Conservation (phyloP, 1,140 invertebrate genomes). For the Aphelenchoides avenae region DNA sequence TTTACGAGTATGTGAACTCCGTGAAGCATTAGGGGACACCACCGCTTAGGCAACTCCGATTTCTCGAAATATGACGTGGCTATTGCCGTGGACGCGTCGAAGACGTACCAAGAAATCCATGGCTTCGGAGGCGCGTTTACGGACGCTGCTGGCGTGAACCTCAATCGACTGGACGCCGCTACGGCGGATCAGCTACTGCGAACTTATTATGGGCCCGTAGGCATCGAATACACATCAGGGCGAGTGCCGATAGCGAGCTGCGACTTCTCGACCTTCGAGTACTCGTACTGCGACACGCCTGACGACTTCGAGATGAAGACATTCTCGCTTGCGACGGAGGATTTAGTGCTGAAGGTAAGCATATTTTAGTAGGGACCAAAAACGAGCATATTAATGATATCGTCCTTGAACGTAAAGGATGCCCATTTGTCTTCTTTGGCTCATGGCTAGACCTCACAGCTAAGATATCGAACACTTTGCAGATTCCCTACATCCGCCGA, state of each 20-base stretch:
- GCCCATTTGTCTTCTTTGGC: too few relatives aligned
- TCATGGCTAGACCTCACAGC: too few relatives aligned
- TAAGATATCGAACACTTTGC: slow-evolving; percentile 14
- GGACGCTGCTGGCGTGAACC: slow-evolving; percentile 61
- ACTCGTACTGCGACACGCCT: slow-evolving; percentile 68
- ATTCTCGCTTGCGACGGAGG: slow-evolving; percentile 69
- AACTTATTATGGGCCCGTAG: too few relatives aligned
- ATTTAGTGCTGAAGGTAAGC: slow-evolving; percentile 68
- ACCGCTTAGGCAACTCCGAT: too few relatives aligned
- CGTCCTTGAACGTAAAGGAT: too few relatives aligned
- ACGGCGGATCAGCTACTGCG: slow-evolving; percentile 5
- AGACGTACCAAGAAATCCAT: slow-evolving; percentile 53
- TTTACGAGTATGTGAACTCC: neutral
- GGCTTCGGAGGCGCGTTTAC: slow-evolving; percentile 63
- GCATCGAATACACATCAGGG: slow-evolving; percentile 72
- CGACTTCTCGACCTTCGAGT: slow-evolving; percentile 72
- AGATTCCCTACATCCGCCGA: slow-evolving; percentile 69
- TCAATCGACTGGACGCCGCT: slow-evolving; percentile 9
- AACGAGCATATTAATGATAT: too few relatives aligned
- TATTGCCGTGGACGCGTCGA: too few relatives aligned
- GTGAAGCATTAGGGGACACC: too few relatives aligned
- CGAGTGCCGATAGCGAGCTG: slow-evolving; percentile 75
- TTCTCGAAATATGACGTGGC: too few relatives aligned
- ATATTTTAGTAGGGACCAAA: too few relatives aligned
- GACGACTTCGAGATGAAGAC: slow-evolving; percentile 67